Evolutionary conservation across 2,888 invertebrate species (phyloP), one percentile per base, ranked within the genome.

Genomic region (Opisthograptis luteolata): DNA sequence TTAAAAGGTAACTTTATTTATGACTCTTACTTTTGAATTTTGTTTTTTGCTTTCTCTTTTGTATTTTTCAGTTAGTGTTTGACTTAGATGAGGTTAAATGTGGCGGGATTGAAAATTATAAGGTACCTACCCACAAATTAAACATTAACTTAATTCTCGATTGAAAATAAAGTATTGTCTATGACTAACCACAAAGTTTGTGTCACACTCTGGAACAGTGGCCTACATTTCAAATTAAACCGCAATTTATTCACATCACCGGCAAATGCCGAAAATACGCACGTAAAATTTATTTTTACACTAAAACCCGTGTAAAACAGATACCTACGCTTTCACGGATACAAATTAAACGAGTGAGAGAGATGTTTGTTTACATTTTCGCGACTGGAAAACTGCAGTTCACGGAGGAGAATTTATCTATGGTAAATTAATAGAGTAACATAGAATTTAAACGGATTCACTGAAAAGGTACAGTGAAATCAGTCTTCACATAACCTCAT

Each of bases 201-300:
- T n/a, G n/a, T n/a, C n/a, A n/a, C n/a, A n/a, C n/a, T n/a, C n/a
- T 31, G 0, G 1, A 19, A 37, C 22, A 30, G 15, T 31, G 35
- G n/a, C 24, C 30, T 12, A 39, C 25, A 17, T 45, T 31, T 9
- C 12, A 32, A 39, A 46, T 19, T 17, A 44, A 15, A 15, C 30
- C 13, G 24, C 22, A 28, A 14, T 37, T 31, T n/a, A 36, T 24
- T 25, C 25, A 12, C 44, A 44, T 24, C 20, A 45, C 22, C 25
- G 24, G 36, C 30, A 37, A 32, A 39, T 10, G 39, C 34, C 35
- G 28, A 41, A 47, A 47, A 47, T 47, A 47, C 14, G n/a, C 31
- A 30, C 24, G 39, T 25, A 46, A 41, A 47, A 41, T 35, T 9
- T 47, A 41, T 49, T 49, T 49, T 36, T 36, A 36, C 20, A 25